Percentiles rank a stretch among this genome's conserved stretches.
Conservation (phyloP, 2,113 vertebrate species). For the Alexandromys fortis region DNA sequence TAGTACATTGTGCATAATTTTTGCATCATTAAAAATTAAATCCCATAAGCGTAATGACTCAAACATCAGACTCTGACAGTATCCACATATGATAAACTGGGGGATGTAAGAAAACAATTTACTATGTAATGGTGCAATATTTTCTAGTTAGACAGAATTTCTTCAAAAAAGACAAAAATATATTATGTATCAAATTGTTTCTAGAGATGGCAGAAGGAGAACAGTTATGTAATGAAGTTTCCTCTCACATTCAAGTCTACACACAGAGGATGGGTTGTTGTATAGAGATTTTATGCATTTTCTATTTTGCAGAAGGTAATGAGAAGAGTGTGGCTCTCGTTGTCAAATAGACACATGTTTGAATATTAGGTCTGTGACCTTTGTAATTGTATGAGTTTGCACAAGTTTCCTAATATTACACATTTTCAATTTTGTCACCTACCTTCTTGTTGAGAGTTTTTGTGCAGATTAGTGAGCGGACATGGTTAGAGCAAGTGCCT, state of each 20-base stretch:
- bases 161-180: slow-evolving; percentile 56
- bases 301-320: slow-evolving; percentile 23
- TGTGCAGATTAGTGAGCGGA: neutral
- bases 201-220: slow-evolving; percentile 39
- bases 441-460: neutral
- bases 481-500: neutral
- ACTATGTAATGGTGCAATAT: slow-evolving; percentile 64
- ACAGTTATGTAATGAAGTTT: neutral
- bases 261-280: neutral
- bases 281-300: neutral
- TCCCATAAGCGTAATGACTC: slow-evolving; percentile 79
- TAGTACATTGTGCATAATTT: slow-evolving; percentile 64
- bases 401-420: neutral
- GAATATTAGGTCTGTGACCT: neutral
- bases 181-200: slow-evolving; percentile 64
- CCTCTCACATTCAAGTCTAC: neutral
- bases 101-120: slow-evolving; percentile 71
- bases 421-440: slow-evolving; percentile 3
- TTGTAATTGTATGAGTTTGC: neutral
- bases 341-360: neutral
- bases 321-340: neutral
- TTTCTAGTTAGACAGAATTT: slow-evolving; percentile 71
- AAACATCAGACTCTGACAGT: slow-evolving; percentile 67
- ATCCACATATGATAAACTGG: slow-evolving; percentile 65
- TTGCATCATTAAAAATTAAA: slow-evolving; percentile 83